A percentile compares a stretch with the other conserved stretches of the same genome.
phyloP scores from a whole-genome alignment of 2,888 invertebrate genomes.

The Nemoura dubitans region DNA sequence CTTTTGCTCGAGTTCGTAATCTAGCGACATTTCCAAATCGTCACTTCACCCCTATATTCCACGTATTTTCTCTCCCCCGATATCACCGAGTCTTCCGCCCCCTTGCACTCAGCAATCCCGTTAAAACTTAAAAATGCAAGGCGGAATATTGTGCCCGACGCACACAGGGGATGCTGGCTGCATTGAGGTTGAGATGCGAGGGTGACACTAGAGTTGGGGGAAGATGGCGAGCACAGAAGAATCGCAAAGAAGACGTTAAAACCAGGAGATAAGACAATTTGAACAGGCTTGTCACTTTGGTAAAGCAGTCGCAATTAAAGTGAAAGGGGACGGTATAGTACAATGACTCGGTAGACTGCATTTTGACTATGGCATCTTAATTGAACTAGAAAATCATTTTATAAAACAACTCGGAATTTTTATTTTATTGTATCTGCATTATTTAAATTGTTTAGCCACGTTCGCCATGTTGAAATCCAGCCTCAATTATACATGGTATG shows the following conservation, averaged over 20 bases:
- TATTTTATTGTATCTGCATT: not conserved
- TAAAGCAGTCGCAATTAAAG: not conserved
- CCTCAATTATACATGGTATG: constrained; percentile 36
- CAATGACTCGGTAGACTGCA: too few relatives aligned
- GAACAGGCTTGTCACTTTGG: not conserved
- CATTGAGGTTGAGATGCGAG: constrained; percentile 34
- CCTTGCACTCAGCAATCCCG: constrained; percentile 32
- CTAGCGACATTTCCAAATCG: not conserved
- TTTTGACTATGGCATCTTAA: not conserved
- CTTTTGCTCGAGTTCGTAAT: not conserved
- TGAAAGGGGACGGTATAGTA: not conserved
- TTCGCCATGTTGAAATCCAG: not conserved
- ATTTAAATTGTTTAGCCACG: not conserved
- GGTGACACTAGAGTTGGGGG: constrained; percentile 28
- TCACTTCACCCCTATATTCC: not conserved
- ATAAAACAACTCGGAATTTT: not conserved
- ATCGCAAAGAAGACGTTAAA: constrained; percentile 1
- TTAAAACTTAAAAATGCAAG: constrained; percentile 46
- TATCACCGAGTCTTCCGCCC: constrained; percentile 22
- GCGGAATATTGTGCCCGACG: constrained; percentile 30
- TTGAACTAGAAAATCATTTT: not conserved
- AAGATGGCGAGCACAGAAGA: not conserved
- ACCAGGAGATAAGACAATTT: not conserved
- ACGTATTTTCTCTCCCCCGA: not conserved
- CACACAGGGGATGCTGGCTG: constrained; percentile 21